Base-by-base conservation (phyloP, 1,140 invertebrate genomes). In the Drosophila auraria region DNA sequence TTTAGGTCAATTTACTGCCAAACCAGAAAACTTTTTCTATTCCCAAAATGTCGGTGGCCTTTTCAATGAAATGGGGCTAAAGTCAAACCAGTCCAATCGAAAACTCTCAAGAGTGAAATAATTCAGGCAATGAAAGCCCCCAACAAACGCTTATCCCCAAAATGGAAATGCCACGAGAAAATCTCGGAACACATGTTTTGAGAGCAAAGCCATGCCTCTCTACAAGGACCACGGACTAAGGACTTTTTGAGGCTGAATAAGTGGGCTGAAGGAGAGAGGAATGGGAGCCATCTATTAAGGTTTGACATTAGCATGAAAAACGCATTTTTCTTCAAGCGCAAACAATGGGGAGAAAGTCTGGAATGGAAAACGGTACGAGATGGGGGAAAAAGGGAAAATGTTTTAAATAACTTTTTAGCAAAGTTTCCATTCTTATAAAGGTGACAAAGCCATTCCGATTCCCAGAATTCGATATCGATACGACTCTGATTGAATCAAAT, bases 231-330 rank as follows among this genome's bases (percentile, higher is more conserved):
- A 40, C 20, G 20, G 2, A 3, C n/a, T 23, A 57, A 57, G 33
- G 38, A 40, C 45, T 71, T 54, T 50, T 14, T 27, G 33, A n/a
- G 30, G 50, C 68, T n/a, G 2, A 36, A 68, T 15, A 38, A 56
- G 27, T 56, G 61, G 61, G 36, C 33, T 54, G 17, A 56, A 23
- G 5, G 36, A 33, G 27, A 38, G 36, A 40, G 36, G 57, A 30
- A 30, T n/a, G n/a, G 68, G 23, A 23, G 38, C 38, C 68, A 75
- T 86, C 78, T 86, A 86, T 86, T 86, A 87, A 57, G 82, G 80
- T 79, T 76, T 86, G 82, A 82, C 82, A 86, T 86, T 86, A 86
- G 82, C 82, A 86, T 86, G 82, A 87, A 86, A 86, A 86, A 86
- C 82, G 78, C 78, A 86, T 86, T 86, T 86, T 82, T 86, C 82